Conservation (phyloP, 2,888 invertebrate genomes). For the Agriotes lineatus region DNA sequence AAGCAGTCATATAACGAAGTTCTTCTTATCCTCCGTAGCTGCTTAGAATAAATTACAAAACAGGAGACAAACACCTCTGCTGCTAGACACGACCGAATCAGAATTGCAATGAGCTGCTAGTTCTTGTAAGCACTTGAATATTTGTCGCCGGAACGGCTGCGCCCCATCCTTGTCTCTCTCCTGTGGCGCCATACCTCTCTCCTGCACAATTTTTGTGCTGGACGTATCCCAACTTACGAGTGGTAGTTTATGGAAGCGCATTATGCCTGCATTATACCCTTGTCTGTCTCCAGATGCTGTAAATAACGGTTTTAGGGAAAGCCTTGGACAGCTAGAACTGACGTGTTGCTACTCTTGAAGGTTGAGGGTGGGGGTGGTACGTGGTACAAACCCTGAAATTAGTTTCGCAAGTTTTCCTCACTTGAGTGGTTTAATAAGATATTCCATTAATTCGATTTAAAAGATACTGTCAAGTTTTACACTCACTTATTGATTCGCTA, state of each 20-base stretch:
- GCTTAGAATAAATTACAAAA: slow-evolving; percentile 29
- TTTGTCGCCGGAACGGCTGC: slow-evolving; percentile 46
- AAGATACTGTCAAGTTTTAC: too few species aligned
- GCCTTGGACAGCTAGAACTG: too few species aligned
- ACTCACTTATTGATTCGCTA: too few species aligned
- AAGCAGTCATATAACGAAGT: too few species aligned
- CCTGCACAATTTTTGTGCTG: background rate
- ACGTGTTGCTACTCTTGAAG: too few species aligned
- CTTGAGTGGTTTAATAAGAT: too few species aligned
- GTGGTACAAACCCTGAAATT: too few species aligned
- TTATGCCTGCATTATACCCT: slow-evolving; percentile 30
- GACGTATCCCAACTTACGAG: slow-evolving; percentile 15
- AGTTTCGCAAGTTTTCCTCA: too few species aligned
- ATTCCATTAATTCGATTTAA: too few species aligned
- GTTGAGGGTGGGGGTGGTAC: too few species aligned
- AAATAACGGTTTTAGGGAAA: slow-evolving; percentile 5
- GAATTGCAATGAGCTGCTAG: slow-evolving; percentile 50
- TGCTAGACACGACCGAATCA: slow-evolving; percentile 48
- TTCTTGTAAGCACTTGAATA: slow-evolving; percentile 38
- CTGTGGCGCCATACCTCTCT: background rate
- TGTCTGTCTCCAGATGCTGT: slow-evolving; percentile 23
- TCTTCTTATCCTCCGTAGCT: background rate
- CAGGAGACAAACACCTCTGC: slow-evolving; percentile 46
- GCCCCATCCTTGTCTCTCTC: slow-evolving; percentile 13
- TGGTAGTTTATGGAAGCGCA: slow-evolving; percentile 24